Percentiles rank a stretch among this genome's conserved stretches.
These are phyloP conservation scores for Anoplopoma fimbria DNA, from an alignment of 2,113 vertebrate genomes.

Conservation along the genomic window DNA sequence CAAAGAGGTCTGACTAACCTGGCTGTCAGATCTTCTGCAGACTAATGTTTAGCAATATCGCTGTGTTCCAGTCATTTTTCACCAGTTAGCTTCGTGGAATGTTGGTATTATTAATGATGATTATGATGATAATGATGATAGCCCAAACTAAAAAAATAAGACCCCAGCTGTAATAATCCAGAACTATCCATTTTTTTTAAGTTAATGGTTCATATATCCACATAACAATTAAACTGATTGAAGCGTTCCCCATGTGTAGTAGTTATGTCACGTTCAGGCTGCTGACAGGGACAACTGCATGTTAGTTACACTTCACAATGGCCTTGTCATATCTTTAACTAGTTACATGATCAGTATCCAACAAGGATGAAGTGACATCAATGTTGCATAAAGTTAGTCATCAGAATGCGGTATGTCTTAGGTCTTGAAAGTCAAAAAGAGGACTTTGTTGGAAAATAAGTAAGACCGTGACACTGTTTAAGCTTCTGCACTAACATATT, in stretches of 20 bases:
- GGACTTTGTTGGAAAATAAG: too few relatives aligned
- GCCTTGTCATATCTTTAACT: not conserved
- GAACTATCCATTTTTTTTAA: not conserved
- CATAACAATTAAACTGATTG: not conserved
- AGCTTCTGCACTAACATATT: slow-evolving; percentile 11
- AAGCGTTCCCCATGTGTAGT: not conserved
- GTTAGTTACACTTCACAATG: not conserved
- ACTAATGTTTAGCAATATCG: not conserved
- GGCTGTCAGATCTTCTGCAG: not conserved
- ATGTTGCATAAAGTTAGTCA: not conserved
- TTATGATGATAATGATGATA: not conserved
- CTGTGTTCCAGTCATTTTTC: not conserved
- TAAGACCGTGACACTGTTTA: not conserved
- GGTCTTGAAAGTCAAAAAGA: not conserved
- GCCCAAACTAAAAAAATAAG: not conserved
- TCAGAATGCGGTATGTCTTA: not conserved
- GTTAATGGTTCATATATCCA: not conserved
- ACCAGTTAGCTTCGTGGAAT: not conserved
- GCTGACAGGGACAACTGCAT: not conserved
- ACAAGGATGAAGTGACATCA: not conserved
- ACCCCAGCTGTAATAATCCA: not conserved
- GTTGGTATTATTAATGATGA: not conserved
- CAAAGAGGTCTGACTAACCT: not conserved
- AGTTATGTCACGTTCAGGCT: not conserved
- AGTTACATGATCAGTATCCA: not conserved